Base-by-base conservation (phyloP, 2,888 invertebrate species). In the Dascillus cervinus region DNA sequence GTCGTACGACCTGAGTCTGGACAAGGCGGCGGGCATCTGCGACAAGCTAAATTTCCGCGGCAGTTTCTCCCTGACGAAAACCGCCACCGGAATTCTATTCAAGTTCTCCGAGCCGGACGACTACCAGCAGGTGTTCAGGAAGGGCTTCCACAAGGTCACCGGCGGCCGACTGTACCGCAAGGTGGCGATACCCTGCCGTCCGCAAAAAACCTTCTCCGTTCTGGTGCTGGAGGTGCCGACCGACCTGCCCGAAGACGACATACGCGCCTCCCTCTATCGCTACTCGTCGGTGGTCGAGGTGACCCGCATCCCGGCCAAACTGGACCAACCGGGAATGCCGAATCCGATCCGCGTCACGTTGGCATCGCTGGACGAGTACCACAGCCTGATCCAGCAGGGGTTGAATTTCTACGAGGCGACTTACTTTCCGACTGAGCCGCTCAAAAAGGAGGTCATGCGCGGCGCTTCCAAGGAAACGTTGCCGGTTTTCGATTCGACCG, bases 31-130 rank as follows among this genome's bases (percentile, higher is more conserved):
- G 22, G 71, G 81, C 50, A 85, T 88, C 55, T 86, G 86, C 67
- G 88, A 88, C 71, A 87, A 87, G 64, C 83, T 88, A 77, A 85
- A 82, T 67, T 86, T 88, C 67, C 80, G 83, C 53, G 86, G 86
- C 30, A 83, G 85, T 54, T 88, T 87, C 68, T 84, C 84, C 47
- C 70, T 88, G 50, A 87, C 87, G 43, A 87, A 86, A 71, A 88
- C 88, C 1, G 87, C 88, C 28, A 88, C 87, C 23, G 88, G 88
- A 34, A 87, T 88, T 55, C 74, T 88, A 42, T 88, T 88, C 70
- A 87, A 86, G 66, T 88, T 88, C 67, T 85, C 85, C 49, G 82
- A 81, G 64, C 82, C 85, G 44, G 87, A 87, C 47, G 88, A 88
- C 61, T 88, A 82, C 64, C 84, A 85, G 65, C 79, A 82, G 60